Evolutionary conservation across 2,797 vertebrate genomes (phyloP).

Genomic region (Siniperca undulata): DNA sequence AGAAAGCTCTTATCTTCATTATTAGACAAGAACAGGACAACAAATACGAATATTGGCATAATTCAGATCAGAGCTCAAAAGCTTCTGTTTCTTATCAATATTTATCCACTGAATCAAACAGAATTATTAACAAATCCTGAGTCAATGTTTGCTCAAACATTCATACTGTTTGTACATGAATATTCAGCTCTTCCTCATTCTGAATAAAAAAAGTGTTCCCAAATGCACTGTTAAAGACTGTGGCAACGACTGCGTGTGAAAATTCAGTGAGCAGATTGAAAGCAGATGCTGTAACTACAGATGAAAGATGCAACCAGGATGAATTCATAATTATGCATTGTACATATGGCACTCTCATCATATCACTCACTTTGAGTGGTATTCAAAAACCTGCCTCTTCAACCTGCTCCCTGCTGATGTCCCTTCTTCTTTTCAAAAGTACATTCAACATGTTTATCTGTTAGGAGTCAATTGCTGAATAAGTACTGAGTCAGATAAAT

Average conservation of each 20-base stretch:
- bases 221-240: neutral
- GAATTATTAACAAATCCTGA: constrained; percentile 13
- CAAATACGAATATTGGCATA: neutral
- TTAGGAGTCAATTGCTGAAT: constrained; percentile 13
- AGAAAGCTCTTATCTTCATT: neutral
- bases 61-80: neutral
- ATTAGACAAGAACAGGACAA: neutral
- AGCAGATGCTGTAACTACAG: neutral
- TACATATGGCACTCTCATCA: neutral
- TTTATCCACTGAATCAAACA: constrained; percentile 13
- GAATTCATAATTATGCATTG: neutral
- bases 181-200: constrained; percentile 13
- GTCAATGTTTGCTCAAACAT: constrained; percentile 18
- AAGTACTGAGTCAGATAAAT: neutral
- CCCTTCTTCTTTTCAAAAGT: neutral
- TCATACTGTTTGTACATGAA: constrained; percentile 6
- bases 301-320: neutral
- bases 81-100: constrained; percentile 23
- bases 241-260: neutral
- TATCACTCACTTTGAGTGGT: neutral
- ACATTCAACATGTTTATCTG: neutral
- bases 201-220: neutral
- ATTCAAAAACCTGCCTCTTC: neutral
- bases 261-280: neutral
- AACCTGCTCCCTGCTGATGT: neutral